Evolutionary conservation across 2,797 vertebrate genomes (phyloP).

Genomic region (Trematomus bernacchii): DNA sequence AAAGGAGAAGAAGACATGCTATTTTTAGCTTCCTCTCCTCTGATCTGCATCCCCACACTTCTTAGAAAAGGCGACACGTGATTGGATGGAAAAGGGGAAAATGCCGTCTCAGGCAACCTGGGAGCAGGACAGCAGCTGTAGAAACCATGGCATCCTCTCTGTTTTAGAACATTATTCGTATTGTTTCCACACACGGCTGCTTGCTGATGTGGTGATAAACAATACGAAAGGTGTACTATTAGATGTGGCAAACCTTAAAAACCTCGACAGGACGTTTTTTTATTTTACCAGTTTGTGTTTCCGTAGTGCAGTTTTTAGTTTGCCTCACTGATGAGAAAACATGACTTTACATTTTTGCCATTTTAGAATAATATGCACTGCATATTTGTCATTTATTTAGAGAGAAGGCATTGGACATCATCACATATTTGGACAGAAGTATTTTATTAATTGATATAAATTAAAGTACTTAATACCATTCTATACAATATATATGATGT

Average conservation of each 20-base stretch:
- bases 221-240: background rate
- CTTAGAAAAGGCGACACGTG: conserved; percentile 72
- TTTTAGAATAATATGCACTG: conserved; percentile 1
- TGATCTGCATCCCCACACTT: conserved; percentile 77
- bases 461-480: too few relatives aligned
- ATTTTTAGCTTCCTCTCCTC: conserved; percentile 80
- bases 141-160: conserved; percentile 13
- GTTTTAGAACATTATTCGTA: background rate
- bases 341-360: background rate
- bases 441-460: too few relatives aligned
- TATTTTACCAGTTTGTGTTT: background rate
- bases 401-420: background rate
- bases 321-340: background rate
- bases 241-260: background rate
- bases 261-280: background rate
- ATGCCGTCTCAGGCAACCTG: conserved; percentile 64
- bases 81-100: conserved; percentile 64
- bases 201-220: background rate
- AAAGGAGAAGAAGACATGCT: conserved; percentile 56
- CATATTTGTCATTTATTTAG: background rate
- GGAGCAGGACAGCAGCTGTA: conserved; percentile 45
- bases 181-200: conserved; percentile 14
- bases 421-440: background rate
- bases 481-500: too few relatives aligned
- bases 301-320: conserved; percentile 13